These are phyloP conservation scores for Archips xylosteana DNA, from an alignment of 2,888 invertebrate genomes.

Conservation along the genomic window DNA sequence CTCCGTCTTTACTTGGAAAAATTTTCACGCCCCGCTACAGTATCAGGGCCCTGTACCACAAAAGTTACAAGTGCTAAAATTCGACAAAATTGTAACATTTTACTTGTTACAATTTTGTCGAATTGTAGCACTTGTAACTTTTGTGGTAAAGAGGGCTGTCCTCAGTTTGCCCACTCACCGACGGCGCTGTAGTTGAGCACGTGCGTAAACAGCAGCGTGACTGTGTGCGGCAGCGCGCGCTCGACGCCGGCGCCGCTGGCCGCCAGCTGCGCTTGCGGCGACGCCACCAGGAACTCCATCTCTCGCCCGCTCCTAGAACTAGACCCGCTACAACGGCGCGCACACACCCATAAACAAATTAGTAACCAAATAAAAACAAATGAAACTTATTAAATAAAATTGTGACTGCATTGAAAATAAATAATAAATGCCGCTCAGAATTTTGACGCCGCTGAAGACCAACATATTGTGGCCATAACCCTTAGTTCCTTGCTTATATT, in stretches of 20 bases:
- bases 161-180: slow-evolving; percentile 57
- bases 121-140: too few species aligned
- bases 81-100: too few species aligned
- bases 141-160: too few species aligned
- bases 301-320: slow-evolving; percentile 87
- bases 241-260: slow-evolving; percentile 65
- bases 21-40: too few species aligned
- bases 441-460: background rate
- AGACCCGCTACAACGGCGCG: slow-evolving; percentile 60
- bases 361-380: slow-evolving; percentile 45
- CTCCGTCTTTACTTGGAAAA: too few species aligned
- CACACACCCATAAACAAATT: slow-evolving; percentile 37
- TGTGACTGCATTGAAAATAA: slow-evolving; percentile 7
- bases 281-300: slow-evolving; percentile 88
- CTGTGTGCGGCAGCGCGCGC: slow-evolving; percentile 67
- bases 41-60: too few species aligned
- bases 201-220: slow-evolving; percentile 71
- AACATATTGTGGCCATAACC: background rate
- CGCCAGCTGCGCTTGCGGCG: slow-evolving; percentile 79
- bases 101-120: too few species aligned
- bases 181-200: slow-evolving; percentile 74
- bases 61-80: too few species aligned
- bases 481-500: too few species aligned
- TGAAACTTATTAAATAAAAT: slow-evolving; percentile 35
- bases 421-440: slow-evolving; percentile 2